Conservation (phyloP, 92 coral and sea anemone species). For the Bergia sp. region DNA sequence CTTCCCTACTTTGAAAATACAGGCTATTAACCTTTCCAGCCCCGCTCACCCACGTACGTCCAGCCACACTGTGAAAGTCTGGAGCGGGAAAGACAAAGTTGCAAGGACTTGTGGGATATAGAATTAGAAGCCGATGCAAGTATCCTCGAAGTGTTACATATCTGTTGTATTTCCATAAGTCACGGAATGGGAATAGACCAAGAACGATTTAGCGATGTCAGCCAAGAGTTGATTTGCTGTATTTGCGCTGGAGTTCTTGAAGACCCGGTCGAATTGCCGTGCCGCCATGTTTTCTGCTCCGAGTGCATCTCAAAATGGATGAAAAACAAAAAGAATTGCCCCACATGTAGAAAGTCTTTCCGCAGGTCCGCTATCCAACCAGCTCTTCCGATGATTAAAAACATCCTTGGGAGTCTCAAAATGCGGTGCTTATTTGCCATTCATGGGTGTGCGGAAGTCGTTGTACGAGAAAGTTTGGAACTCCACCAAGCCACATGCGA, state of each 20-base stretch:
- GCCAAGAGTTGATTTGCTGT: constrained; percentile 61
- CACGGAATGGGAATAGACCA: constrained; percentile 63
- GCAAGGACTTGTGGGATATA: too few species aligned
- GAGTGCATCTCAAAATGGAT: constrained; percentile 65
- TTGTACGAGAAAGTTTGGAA: constrained; percentile 48
- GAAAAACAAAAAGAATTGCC: constrained; percentile 50
- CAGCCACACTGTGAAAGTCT: too few species aligned
- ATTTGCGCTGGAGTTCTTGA: constrained; percentile 70
- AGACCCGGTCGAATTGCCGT: constrained; percentile 70
- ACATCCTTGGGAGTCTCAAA: constrained; percentile 56
- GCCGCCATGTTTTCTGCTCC: constrained; percentile 71
- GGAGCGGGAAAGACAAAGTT: too few species aligned
- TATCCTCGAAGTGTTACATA: not conserved
- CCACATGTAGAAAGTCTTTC: constrained; percentile 61
- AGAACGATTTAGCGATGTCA: constrained; percentile 58
- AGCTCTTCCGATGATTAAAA: constrained; percentile 56
- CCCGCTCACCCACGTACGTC: too few species aligned
- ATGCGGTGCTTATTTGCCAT: constrained; percentile 55
- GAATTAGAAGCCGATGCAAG: too few species aligned
- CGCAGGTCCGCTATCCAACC: constrained; percentile 51
- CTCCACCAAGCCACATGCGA: constrained; percentile 49
- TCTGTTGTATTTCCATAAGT: not conserved
- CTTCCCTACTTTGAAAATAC: too few species aligned
- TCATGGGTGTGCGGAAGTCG: constrained; percentile 57
- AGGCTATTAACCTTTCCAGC: too few species aligned